Evolutionary conservation across 2,113 vertebrate genomes (phyloP).

Genomic region (Oophaga pumilio): DNA sequence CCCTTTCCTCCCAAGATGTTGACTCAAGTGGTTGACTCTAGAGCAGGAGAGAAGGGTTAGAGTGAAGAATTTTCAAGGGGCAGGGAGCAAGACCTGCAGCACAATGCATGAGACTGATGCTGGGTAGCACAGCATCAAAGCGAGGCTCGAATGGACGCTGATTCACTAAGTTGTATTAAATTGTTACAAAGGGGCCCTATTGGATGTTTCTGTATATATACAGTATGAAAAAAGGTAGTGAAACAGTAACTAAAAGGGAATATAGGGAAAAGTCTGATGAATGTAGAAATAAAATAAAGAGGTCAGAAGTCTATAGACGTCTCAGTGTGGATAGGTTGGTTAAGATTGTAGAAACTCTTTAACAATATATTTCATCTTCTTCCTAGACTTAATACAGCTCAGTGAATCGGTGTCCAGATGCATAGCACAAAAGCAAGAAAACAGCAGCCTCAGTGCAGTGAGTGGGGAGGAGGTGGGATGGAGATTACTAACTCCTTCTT

Average conservation of each 20-base stretch:
- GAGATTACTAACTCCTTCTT: constrained; percentile 44
- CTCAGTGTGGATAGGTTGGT: background rate
- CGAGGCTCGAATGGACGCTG: constrained; percentile 22
- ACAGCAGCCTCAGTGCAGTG: constrained; percentile 51
- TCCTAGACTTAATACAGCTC: constrained; percentile 45
- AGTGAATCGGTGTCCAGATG: constrained; percentile 49
- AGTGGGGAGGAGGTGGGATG: constrained; percentile 57
- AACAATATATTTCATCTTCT: background rate
- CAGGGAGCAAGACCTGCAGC: constrained; percentile 39
- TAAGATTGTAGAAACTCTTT: background rate
- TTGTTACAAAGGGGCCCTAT: background rate
- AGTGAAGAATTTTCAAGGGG: constrained; percentile 35
- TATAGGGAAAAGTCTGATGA: background rate
- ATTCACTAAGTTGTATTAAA: constrained; percentile 50
- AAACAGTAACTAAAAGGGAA: background rate
- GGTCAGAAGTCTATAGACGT: background rate
- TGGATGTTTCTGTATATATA: background rate
- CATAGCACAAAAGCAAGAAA: constrained; percentile 53
- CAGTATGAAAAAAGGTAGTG: background rate
- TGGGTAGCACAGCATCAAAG: constrained; percentile 48
- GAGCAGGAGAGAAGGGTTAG: constrained; percentile 56
- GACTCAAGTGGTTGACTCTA: constrained; percentile 55
- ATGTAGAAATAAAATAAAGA: background rate
- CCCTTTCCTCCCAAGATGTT: constrained; percentile 57
- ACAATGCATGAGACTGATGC: constrained; percentile 50